phyloP scores from a whole-genome alignment of 2,888 invertebrate species.

The Tanytarsus gracilentus region DNA sequence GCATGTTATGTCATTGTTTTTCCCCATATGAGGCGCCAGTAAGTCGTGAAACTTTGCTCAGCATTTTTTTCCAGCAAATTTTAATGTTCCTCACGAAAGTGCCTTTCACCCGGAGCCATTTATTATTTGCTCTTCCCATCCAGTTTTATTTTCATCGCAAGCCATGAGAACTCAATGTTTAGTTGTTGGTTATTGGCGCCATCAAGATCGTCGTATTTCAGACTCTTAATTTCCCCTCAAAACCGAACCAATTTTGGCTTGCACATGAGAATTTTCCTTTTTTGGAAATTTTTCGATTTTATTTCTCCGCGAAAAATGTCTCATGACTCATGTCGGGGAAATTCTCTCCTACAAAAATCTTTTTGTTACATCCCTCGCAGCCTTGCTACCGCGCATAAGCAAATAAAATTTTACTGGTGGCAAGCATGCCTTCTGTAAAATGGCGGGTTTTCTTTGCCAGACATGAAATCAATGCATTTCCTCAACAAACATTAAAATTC shows the following conservation, averaged over 20 bases:
- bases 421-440: slow-evolving; percentile 12
- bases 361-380: slow-evolving; percentile 21
- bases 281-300: neutral
- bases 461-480: neutral
- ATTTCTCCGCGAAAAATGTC: neutral
- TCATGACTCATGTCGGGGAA: neutral
- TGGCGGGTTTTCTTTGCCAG: neutral
- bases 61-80: slow-evolving; percentile 5
- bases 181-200: slow-evolving; percentile 16
- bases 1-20: slow-evolving; percentile 8
- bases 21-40: neutral
- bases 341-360: neutral
- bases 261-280: neutral
- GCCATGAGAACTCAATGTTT: slow-evolving; percentile 8
- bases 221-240: slow-evolving; percentile 4
- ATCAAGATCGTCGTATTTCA: slow-evolving; percentile 4
- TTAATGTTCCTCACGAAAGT: slow-evolving; percentile 21
- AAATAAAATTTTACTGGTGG: neutral
- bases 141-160: slow-evolving; percentile 20
- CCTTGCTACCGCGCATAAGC: slow-evolving; percentile 19
- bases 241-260: neutral
- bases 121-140: slow-evolving; percentile 8
- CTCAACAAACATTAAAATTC: neutral
- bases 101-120: slow-evolving; percentile 11
- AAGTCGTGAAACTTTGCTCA: slow-evolving; percentile 21